A percentile compares a stretch with the other conserved stretches of the same genome.
Conservation (phyloP, 1,140 invertebrate genomes). For the Helicoverpa armigera region DNA sequence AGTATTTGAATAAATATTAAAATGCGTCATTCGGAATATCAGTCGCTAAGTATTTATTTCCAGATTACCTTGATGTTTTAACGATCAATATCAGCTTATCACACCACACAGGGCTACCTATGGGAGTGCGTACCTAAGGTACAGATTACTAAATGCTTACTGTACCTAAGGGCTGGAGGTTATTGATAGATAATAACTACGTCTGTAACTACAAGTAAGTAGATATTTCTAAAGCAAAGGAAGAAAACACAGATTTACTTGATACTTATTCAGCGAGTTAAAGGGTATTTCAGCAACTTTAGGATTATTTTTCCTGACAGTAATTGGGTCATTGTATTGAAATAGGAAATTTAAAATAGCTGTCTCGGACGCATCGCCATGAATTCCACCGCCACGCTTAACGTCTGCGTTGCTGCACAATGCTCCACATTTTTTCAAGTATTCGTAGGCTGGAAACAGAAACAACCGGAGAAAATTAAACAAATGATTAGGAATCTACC, state of each 20-base stretch:
- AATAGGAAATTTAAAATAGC: slow-evolving; percentile 77
- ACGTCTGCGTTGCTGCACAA: slow-evolving; percentile 71
- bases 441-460: slow-evolving; percentile 62
- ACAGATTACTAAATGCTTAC: too few species aligned
- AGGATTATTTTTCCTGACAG: slow-evolving; percentile 64
- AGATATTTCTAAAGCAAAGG: slow-evolving; percentile 65
- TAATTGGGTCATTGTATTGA: slow-evolving; percentile 63
- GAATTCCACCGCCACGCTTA: slow-evolving; percentile 56
- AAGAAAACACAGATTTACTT: slow-evolving; percentile 83
- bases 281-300: slow-evolving; percentile 87
- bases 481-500: too few species aligned
- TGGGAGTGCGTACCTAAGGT: too few species aligned
- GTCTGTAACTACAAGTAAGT: not conserved
- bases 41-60: not conserved
- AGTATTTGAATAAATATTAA: slow-evolving; percentile 91
- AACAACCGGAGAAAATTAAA: not conserved
- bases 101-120: too few species aligned
- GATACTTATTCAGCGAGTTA: slow-evolving; percentile 83
- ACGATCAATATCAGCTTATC: too few species aligned
- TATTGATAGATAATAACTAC: not conserved
- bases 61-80: not conserved
- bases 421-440: slow-evolving; percentile 70
- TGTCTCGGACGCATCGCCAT: slow-evolving; percentile 77
- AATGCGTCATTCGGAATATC: slow-evolving; percentile 87
- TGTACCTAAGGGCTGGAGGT: too few species aligned